Base-by-base conservation (phyloP, 1,140 invertebrate species). In the Lordiphosa clarofinis region DNA sequence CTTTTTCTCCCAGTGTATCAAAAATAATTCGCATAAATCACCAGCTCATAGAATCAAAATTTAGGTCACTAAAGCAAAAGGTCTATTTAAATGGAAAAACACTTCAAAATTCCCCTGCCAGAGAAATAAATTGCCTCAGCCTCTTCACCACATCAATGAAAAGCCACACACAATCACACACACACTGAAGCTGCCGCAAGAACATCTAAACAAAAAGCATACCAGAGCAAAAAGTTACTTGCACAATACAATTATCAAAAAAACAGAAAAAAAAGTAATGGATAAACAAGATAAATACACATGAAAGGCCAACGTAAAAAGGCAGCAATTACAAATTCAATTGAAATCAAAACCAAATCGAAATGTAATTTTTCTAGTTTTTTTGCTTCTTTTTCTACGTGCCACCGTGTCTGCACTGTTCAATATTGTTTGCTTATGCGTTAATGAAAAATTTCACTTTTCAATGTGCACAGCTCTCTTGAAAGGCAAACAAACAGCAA, bases 401-500 rank as follows among this genome's bases (percentile, higher is more conserved):
- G 75, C 72, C 76, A 61, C 53, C 36, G 59, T 56, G 76, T 82
- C 76, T 81, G 76, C 58, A 48, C 24, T 50, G 43, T 54, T 58
- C 39, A 44, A 43, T 61, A 31, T 11, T 53, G 42, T 28, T 39
- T 56, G 10, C 36, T 46, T 52, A 40, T 72, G 73, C 74, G 76
- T 82, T 82, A 81, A 81, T 81, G 76, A 76, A 81, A 78, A 82
- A 65, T 81, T 81, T 81, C 76, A 81, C 76, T 81, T 81, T 81
- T 81, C 47, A 44, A 69, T 61, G 37, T 56, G 56, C 19, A 28
- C 48, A 55, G 49, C 54, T 55, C 49, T 35, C 40, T 67, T 55
- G 24, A 76, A 76, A 56, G 55, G 58, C 28, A 69, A 69, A 69
- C 61, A 73, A 63, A 40, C 52, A 42, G 54, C 42, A 21, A 68